phyloP scores from a whole-genome alignment of 2,113 vertebrate species.

The Mobula hypostoma region DNA sequence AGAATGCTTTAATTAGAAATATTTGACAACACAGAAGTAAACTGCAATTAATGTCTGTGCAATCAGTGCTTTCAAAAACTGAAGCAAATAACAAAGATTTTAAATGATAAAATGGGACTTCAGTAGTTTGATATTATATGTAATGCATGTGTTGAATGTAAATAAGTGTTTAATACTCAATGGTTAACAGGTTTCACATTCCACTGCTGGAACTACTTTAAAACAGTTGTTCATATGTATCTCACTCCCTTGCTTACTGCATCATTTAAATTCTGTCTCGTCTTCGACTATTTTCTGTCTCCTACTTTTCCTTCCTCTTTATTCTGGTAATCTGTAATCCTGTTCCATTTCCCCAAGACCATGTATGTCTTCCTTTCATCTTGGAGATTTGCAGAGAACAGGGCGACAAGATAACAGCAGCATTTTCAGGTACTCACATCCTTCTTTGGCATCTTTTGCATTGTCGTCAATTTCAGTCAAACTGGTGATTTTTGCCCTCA shows the following conservation, averaged over 20 bases:
- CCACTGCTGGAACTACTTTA: constrained; percentile 35
- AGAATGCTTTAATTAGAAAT: constrained; percentile 1
- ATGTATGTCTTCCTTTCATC: neutral
- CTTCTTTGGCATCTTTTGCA: constrained; percentile 1
- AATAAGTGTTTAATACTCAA: neutral
- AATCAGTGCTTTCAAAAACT: neutral
- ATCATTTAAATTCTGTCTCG: constrained; percentile 7
- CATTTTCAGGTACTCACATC: neutral
- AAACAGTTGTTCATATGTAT: neutral
- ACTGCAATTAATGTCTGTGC: neutral
- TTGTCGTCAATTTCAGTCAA: neutral
- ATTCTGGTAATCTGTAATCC: neutral
- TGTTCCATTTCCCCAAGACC: neutral
- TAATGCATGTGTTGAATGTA: neutral
- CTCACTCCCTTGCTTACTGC: constrained; percentile 23
- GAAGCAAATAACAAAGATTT: neutral
- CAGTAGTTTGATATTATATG: neutral
- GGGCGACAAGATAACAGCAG: neutral
- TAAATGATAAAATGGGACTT: neutral
- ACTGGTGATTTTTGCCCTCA: neutral
- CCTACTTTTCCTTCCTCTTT: constrained; percentile 29
- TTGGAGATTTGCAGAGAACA: neutral
- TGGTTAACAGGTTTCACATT: constrained; percentile 11
- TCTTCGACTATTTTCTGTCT: neutral
- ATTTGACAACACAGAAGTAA: neutral